phyloP scores from a whole-genome alignment of 2,888 invertebrate genomes.

The Dicyrtoma fusca region DNA sequence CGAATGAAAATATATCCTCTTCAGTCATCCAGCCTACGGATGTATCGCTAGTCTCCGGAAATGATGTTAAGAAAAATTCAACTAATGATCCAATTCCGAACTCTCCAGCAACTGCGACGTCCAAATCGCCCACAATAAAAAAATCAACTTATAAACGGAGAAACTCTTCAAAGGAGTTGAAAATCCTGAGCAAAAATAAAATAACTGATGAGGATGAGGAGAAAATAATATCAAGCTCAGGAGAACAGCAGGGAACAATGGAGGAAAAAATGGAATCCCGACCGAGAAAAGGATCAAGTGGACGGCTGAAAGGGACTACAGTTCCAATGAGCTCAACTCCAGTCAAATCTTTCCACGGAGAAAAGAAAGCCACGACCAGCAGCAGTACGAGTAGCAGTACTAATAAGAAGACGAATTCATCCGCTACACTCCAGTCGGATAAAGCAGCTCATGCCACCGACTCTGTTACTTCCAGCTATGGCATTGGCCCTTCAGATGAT shows the following conservation, averaged over 20 bases:
- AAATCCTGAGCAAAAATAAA: not conserved
- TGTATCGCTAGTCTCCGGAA: not conserved
- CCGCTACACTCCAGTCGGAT: not conserved
- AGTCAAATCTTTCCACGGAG: not conserved
- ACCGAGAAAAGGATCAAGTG: constrained; percentile 8
- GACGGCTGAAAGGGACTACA: constrained; percentile 18
- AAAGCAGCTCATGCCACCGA: constrained; percentile 47
- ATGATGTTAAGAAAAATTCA: constrained; percentile 15
- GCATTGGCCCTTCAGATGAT: constrained; percentile 80
- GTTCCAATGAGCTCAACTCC: not conserved
- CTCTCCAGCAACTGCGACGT: not conserved
- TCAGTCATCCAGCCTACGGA: too few relatives aligned
- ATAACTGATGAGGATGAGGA: not conserved
- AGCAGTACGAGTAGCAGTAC: too few relatives aligned
- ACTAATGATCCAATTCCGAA: constrained; percentile 23
- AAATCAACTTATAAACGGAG: constrained; percentile 25
- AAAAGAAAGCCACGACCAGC: not conserved
- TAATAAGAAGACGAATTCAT: constrained; percentile 1
- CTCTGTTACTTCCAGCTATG: constrained; percentile 75
- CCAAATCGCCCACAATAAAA: constrained; percentile 10
- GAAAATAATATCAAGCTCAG: too few relatives aligned
- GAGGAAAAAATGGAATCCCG: not conserved
- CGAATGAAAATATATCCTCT: too few relatives aligned
- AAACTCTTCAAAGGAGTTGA: constrained; percentile 42
- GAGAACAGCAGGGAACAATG: not conserved